These are phyloP conservation scores for Gymnocypris eckloni DNA, from an alignment of 2,797 vertebrate genomes.

Conservation along the genomic window DNA sequence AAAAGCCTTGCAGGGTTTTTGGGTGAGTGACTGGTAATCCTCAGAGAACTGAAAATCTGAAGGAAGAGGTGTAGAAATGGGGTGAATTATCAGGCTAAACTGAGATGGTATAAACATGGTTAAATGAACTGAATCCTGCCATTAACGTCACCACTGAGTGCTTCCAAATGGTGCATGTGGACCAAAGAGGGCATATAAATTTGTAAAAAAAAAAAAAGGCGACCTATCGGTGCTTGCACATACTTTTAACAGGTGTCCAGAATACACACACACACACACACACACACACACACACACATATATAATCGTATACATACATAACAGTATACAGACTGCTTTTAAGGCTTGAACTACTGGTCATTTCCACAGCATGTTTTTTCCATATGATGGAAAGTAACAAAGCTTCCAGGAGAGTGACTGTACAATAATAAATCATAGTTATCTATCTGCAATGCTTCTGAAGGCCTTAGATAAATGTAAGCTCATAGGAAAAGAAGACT, in stretches of 20 bases:
- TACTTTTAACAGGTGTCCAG: not conserved
- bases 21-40: slow-evolving; percentile 30
- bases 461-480: slow-evolving; percentile 46
- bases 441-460: slow-evolving; percentile 65
- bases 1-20: slow-evolving; percentile 7
- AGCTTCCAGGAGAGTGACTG: slow-evolving; percentile 41
- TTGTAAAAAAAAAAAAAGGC: not conserved
- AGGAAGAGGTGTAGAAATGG: slow-evolving; percentile 22
- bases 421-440: slow-evolving; percentile 67
- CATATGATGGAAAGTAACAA: slow-evolving; percentile 23
- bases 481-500: not conserved
- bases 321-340: slow-evolving; percentile 46
- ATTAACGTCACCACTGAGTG: slow-evolving; percentile 27
- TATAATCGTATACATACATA: not conserved
- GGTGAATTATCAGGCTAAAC: slow-evolving; percentile 29
- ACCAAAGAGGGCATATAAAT: not conserved
- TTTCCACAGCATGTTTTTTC: slow-evolving; percentile 66
- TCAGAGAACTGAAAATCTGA: slow-evolving; percentile 28
- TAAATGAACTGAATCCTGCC: slow-evolving; percentile 37
- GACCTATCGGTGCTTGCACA: slow-evolving; percentile 9
- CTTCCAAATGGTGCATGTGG: slow-evolving; percentile 33
- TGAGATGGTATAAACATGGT: slow-evolving; percentile 31
- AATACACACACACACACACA: not conserved
- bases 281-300: not conserved
- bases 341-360: slow-evolving; percentile 63